phyloP scores from a whole-genome alignment of 2,888 invertebrate genomes.

The Thereva unica region DNA sequence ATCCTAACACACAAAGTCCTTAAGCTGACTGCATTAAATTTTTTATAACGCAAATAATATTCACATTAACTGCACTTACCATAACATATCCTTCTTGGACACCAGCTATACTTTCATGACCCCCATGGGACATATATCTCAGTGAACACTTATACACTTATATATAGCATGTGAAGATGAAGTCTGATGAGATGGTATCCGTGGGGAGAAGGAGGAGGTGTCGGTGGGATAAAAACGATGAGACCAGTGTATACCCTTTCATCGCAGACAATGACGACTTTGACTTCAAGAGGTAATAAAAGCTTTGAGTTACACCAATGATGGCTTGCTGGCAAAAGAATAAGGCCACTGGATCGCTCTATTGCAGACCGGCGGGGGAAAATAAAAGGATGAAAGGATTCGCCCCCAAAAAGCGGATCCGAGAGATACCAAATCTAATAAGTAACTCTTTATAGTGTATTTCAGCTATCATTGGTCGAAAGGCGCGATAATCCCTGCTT shows the following conservation, averaged over 20 bases:
- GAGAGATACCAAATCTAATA: conserved; percentile 32
- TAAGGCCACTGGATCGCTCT: conserved; percentile 24
- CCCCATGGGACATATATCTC: neutral
- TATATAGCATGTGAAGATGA: too few relatives aligned
- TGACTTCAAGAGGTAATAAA: conserved; percentile 34
- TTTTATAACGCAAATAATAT: conserved; percentile 31
- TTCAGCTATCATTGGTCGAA: conserved; percentile 28
- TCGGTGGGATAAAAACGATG: conserved; percentile 7
- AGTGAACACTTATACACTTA: too few relatives aligned
- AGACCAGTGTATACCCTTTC: conserved; percentile 16
- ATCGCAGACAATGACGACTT: conserved; percentile 16
- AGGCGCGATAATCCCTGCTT: conserved; percentile 26
- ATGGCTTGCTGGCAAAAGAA: neutral
- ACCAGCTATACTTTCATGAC: conserved; percentile 11
- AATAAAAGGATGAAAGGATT: conserved; percentile 35
- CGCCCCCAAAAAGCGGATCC: conserved; percentile 21
- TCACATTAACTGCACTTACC: conserved; percentile 35
- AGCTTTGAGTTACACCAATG: conserved; percentile 30
- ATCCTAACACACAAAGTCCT: conserved; percentile 32
- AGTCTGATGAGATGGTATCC: too few relatives aligned
- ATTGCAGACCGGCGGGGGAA: conserved; percentile 18
- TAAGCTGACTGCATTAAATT: conserved; percentile 33
- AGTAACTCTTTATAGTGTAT: conserved; percentile 25
- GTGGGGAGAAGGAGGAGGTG: neutral
- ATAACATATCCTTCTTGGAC: conserved; percentile 30